Percentiles rank a stretch among this genome's conserved stretches.
phyloP scores from a whole-genome alignment of 1,140 invertebrate genomes.

The Camponotus floridanus region DNA sequence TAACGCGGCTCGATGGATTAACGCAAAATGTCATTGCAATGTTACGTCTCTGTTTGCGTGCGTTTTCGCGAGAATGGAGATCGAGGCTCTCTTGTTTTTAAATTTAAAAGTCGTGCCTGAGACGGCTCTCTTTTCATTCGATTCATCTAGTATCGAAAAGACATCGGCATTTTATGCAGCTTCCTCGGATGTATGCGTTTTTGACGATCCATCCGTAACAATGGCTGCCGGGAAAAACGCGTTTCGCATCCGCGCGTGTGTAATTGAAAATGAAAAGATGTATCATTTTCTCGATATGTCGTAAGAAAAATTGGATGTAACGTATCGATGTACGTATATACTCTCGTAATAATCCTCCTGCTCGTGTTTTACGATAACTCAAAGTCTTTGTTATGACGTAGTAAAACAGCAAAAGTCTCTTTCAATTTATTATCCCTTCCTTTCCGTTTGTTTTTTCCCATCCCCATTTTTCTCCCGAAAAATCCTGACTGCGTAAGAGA shows the following conservation, averaged over 20 bases:
- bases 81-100: not conserved
- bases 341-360: not conserved
- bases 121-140: slow-evolving; percentile 17
- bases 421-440: not conserved
- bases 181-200: slow-evolving; percentile 12
- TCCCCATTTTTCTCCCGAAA: too few relatives aligned
- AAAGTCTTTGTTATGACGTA: not conserved
- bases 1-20: not conserved
- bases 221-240: not conserved
- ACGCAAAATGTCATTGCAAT: slow-evolving; percentile 14
- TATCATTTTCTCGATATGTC: slow-evolving; percentile 31
- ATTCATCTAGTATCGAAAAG: slow-evolving; percentile 52
- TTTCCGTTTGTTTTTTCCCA: not conserved
- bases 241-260: not conserved
- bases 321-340: not conserved
- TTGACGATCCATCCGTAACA: slow-evolving; percentile 36
- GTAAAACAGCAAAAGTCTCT: not conserved
- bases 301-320: slow-evolving; percentile 31
- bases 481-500: not conserved
- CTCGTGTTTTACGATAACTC: not conserved
- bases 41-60: not conserved
- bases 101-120: not conserved
- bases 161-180: slow-evolving; percentile 33
- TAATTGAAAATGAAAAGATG: slow-evolving; percentile 57
- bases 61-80: not conserved